Evolutionary conservation across 2,888 invertebrate species (phyloP), one percentile per base, ranked within the genome.

Genomic region (Timema podura): DNA sequence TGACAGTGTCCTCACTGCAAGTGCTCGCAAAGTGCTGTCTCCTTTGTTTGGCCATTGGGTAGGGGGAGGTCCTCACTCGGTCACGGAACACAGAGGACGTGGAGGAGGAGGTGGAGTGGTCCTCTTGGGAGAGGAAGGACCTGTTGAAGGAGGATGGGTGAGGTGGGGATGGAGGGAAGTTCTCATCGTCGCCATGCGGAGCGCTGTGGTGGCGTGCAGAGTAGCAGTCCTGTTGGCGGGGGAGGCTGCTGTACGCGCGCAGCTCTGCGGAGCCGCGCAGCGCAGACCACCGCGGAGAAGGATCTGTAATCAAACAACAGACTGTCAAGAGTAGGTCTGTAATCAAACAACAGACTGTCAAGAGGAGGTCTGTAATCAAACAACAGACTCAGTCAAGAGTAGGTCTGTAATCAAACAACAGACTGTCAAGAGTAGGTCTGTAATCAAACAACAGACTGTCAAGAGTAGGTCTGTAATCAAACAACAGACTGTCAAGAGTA

Each of bases 201-300:
- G 65, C 68, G 51, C 11, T n/a, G 64, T 44, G 54, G 54, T 16
- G 61, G 64, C 70, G 64, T 11, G 72, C 66, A 64, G 72, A 73
- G 73, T 77, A 79, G 73, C 82, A 82, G 74, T 84, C 83, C 74
- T 83, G 86, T 48, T 84, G 84, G 67, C 86, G 81, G 16, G 87
- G 88, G 48, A 89, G 79, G 76, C 88, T 88, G 75, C 85, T 85
- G 78, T 87, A 85, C 70, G 87, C 81, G 74, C 86, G 81, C 77
- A 86, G 80, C 79, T 87, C 84, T 48, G 86, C 82, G 2, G 85
- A 84, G 72, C 82, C 83, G 72, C 86, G 81, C 11, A 83, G 77
- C 7, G 82, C 80, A 48, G 82, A 82, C 86, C 86, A 84, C 76
- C 85, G 79, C 11, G 84, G 82, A 0, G 85, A 68, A 13, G 72